Evolutionary conservation across 2,888 invertebrate genomes (phyloP), one percentile per base, ranked within the genome.

Genomic region (Cataglyphis livida): DNA sequence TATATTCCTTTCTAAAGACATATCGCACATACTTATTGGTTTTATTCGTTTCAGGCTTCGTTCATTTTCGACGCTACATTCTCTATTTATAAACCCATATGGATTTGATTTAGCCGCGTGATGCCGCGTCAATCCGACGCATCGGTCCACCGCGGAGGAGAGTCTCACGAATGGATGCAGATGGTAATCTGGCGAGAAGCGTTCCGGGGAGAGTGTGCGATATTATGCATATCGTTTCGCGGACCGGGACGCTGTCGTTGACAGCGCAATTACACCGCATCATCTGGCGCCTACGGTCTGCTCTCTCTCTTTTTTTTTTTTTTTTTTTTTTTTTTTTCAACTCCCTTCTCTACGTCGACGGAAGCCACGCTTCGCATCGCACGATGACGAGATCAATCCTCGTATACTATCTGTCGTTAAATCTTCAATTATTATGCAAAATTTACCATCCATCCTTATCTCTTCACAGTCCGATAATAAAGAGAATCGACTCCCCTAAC

Each of bases 261-360:
- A 93, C 93, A 93, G 93, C 84, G 91, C 92, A 93, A 93, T 93
- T 93, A 93, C 91, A 93, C 91, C 91, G 90, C 91, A 86, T 91
- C 91, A 32, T 91, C 89, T 74, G 62, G 35, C 32, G 88, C 87
- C 91, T 91, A 92, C 87, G 92, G 92, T 92, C 87, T n/a, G 51
- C n/a, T 51, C 51, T 51, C n/a, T 51, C 3, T 51, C 0, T 18
- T 1, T 48, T 6, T n/a, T 1, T 25, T 1, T 28, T 1, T 25
- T 1, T 28, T 1, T 28, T 28, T 1, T 28, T 18, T 44, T 18
- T 15, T 44, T 12, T 44, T 4, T 15, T 38, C 25, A 25, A 62
- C 62, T 21, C 32, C 32, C 44, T 70, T 35, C 41, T 59, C 76
- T 38, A 54, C 7, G 76, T 76, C 54, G 54, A 38, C 68, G 68